Conservation (phyloP, 2,888 invertebrate species). For the Patella depressa region DNA sequence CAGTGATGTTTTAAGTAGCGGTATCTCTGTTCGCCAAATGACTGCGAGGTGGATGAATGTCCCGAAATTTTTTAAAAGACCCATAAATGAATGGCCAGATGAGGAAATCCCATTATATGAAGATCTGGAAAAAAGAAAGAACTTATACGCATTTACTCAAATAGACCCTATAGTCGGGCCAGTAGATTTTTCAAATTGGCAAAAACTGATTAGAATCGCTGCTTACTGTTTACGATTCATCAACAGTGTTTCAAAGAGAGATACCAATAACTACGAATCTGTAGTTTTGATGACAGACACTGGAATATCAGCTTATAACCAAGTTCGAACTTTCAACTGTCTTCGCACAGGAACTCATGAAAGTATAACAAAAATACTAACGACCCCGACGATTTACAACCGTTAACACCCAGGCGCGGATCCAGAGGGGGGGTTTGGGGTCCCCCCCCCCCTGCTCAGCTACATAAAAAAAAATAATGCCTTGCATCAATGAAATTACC, state of each 20-base stretch:
- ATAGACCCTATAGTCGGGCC: conserved; percentile 3
- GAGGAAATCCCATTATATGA: neutral
- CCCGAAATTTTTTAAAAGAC: neutral
- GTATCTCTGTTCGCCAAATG: too few relatives aligned
- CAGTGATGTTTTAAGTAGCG: too few relatives aligned
- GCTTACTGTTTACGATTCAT: conserved; percentile 20
- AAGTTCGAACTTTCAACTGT: too few relatives aligned
- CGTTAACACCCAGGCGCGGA: too few relatives aligned
- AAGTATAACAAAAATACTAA: too few relatives aligned
- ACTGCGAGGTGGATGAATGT: too few relatives aligned
- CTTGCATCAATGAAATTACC: too few relatives aligned
- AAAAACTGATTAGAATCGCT: conserved; percentile 15
- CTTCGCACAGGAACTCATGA: too few relatives aligned
- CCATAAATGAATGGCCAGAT: conserved; percentile 13
- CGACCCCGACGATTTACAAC: too few relatives aligned
- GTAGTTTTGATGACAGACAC: conserved; percentile 1
- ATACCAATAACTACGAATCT: neutral
- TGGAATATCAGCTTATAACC: conserved; percentile 12
- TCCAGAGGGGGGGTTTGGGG: too few relatives aligned
- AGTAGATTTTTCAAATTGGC: conserved; percentile 11
- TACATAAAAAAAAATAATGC: too few relatives aligned
- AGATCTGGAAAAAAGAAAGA: conserved; percentile 5
- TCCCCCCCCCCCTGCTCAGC: too few relatives aligned
- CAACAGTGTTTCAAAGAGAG: neutral
- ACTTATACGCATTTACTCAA: neutral